These are phyloP conservation scores for Harpagoxenus sublaevis DNA, from an alignment of 2,888 invertebrate genomes.

Conservation along the genomic window DNA sequence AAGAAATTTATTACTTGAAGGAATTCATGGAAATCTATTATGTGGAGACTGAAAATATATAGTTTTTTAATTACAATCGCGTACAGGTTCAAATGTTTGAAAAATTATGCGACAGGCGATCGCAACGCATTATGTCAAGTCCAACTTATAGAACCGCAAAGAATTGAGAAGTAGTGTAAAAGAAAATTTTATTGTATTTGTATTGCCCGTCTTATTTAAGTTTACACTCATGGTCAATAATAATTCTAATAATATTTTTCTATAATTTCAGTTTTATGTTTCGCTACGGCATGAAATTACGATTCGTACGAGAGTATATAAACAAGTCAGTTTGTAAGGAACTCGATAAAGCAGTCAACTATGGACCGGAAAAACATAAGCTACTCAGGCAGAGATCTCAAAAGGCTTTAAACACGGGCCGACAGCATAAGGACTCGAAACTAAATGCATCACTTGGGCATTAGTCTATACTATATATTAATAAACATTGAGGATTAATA, in stretches of 20 bases:
- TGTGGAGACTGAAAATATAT: background rate
- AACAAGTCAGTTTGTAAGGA: background rate
- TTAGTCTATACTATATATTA: too few relatives aligned
- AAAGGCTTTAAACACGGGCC: background rate
- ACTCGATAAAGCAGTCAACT: background rate
- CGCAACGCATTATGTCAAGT: background rate
- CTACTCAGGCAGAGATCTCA: background rate
- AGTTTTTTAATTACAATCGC: background rate
- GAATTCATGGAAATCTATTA: background rate
- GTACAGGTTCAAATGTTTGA: background rate
- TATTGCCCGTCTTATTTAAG: background rate
- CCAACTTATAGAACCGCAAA: background rate
- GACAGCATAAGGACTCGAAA: background rate
- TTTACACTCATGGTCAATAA: background rate
- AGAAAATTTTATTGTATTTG: background rate
- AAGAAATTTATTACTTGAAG: background rate
- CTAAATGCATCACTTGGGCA: too few relatives aligned
- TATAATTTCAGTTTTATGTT: slow-evolving; percentile 7
- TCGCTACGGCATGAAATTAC: background rate
- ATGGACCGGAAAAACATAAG: background rate
- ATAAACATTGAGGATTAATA: too few relatives aligned
- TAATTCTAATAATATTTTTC: background rate
- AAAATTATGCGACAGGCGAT: background rate
- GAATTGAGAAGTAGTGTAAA: background rate
- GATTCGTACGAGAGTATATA: background rate